Evolutionary conservation across 53 echinoderm and acorn worm species (phyloP), one percentile per base, ranked within the genome.

Genomic region (Hippasteria phrygiana): DNA sequence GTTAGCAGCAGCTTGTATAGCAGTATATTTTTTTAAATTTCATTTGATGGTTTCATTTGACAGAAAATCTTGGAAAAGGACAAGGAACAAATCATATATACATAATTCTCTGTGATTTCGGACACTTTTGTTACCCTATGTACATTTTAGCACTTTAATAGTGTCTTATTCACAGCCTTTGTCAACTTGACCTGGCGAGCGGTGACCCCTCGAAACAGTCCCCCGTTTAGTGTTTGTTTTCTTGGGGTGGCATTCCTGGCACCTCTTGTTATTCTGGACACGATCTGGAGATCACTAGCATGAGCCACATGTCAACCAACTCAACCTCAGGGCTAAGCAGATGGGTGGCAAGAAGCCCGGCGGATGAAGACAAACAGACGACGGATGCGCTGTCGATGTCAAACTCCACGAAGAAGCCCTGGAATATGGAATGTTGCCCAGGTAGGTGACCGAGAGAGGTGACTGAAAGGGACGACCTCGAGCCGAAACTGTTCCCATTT

Each of bases 251-350:
- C 51, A 32, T 76, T 53, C 27, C 32, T 76, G 48, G 47, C 76
- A 14, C 13, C 31, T 16, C 43, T 43, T 76, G 43, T 76, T 76
- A 43, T 51, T 31, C 13, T 76, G 43, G 34, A 47, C 24, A 24
- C 14, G 34, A 33, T 50, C 76, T 51, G 8, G 43, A 18, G 76
- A 76, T 32, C 76, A 76, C 17, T 24, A 47, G 53, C 37, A 38
- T 26, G 18, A 59, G 22, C 78, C 54, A 36, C 40, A 7, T 78
- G 78, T 78, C 78, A 78, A n/a, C n/a, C n/a, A n/a, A n/a, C n/a
- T n/a, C n/a, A n/a, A n/a, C 78, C 78, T 26, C 55, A 24, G 78
- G 78, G 78, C n/a, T 20, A 22, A 55, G 4, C 0, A 37, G 53
- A 59, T 78, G 78, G 56, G 78, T 78, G 78, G 78, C 56, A 38